A percentile compares a stretch with the other conserved stretches of the same genome.
phyloP scores from a whole-genome alignment of 2,797 vertebrate species.

The Adrianichthys oophorus region DNA sequence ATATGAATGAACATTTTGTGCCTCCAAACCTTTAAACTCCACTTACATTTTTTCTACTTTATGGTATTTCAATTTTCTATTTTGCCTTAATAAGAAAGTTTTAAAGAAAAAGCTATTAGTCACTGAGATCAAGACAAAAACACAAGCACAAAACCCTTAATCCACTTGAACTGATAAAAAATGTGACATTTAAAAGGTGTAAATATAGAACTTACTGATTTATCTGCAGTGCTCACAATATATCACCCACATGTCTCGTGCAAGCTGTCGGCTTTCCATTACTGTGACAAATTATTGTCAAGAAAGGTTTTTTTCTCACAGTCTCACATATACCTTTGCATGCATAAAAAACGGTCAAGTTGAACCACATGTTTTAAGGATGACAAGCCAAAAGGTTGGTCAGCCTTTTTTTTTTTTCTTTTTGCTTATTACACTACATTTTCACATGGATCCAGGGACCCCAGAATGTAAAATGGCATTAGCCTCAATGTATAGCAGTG shows the following conservation, averaged over 20 bases:
- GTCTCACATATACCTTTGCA: constrained; percentile 30
- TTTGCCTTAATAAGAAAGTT: too few species aligned
- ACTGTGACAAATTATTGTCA: constrained; percentile 72
- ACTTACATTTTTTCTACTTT: constrained; percentile 35
- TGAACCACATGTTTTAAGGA: constrained; percentile 23
- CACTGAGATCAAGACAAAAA: constrained; percentile 53
- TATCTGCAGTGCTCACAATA: constrained; percentile 68
- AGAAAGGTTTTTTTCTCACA: constrained; percentile 49
- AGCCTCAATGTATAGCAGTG: too few species aligned
- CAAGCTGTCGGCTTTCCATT: constrained; percentile 67
- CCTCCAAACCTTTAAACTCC: constrained; percentile 53
- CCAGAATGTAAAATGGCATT: too few species aligned
- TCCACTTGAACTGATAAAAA: constrained; percentile 69
- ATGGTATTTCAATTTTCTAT: constrained; percentile 44
- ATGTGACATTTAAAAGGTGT: constrained; percentile 70
- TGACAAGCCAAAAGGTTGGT: too few species aligned
- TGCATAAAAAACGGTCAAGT: constrained; percentile 33
- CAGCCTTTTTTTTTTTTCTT: too few species aligned
- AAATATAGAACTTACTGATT: constrained; percentile 74
- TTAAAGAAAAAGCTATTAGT: constrained; percentile 5
- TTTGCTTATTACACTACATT: too few species aligned
- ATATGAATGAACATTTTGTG: constrained; percentile 27
- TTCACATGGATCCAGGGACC: too few species aligned
- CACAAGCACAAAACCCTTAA: constrained; percentile 20
- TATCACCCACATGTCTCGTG: constrained; percentile 72